phyloP scores from a whole-genome alignment of 2,888 invertebrate species.

The Myathropa florea region DNA sequence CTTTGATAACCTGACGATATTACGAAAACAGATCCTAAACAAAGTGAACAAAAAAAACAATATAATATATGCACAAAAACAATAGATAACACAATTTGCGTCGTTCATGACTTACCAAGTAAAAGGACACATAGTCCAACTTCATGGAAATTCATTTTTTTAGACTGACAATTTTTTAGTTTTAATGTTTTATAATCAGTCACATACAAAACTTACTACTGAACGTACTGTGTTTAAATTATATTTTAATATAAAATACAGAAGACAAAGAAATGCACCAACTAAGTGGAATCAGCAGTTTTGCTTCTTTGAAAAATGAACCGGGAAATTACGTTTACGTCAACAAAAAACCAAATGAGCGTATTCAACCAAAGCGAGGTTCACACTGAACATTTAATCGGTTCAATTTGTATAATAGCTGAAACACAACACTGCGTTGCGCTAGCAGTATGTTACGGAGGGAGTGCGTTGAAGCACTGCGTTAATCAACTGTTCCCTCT shows the following conservation, averaged over 20 bases:
- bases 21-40: conserved; percentile 34
- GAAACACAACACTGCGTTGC: too few relatives aligned
- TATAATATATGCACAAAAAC: not conserved
- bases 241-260: not conserved
- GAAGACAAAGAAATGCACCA: conserved; percentile 27
- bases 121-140: conserved; percentile 38
- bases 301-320: not conserved
- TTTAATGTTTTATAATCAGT: not conserved
- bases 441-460: too few relatives aligned
- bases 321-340: not conserved
- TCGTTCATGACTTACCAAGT: conserved; percentile 32
- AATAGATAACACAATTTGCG: conserved; percentile 13
- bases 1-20: conserved; percentile 12
- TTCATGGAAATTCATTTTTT: conserved; percentile 31
- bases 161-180: not conserved
- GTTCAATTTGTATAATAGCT: too few relatives aligned
- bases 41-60: not conserved
- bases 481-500: too few relatives aligned
- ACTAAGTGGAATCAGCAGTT: not conserved
- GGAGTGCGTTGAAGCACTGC: too few relatives aligned
- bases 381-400: too few relatives aligned
- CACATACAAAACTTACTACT: not conserved
- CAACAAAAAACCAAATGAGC: not conserved
- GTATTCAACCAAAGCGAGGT: not conserved
- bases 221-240: not conserved